Percentiles rank a stretch among this genome's conserved stretches.
These are phyloP conservation scores for Sebastes variabilis DNA, from an alignment of 2,797 vertebrate genomes.

Conservation along the genomic window DNA sequence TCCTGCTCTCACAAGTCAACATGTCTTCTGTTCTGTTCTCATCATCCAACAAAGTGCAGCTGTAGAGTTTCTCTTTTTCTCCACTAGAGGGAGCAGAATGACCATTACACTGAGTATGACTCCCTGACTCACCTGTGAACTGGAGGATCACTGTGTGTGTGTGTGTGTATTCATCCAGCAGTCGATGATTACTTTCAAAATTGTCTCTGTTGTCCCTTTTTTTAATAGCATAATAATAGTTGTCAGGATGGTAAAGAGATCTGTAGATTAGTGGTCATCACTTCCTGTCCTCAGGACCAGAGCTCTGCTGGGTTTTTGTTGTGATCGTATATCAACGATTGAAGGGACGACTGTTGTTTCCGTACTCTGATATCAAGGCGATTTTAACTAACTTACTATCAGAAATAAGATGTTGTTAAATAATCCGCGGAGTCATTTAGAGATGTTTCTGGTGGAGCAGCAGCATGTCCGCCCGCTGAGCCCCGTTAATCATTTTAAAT, in stretches of 20 bases:
- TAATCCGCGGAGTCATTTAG: neutral
- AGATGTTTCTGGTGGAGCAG: too few relatives aligned
- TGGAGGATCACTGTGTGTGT: neutral
- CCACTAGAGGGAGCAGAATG: conserved; percentile 47
- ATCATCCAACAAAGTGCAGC: neutral
- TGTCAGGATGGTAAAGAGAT: neutral
- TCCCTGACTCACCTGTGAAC: neutral
- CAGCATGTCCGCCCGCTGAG: too few relatives aligned
- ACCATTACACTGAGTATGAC: neutral
- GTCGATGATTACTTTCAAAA: too few relatives aligned
- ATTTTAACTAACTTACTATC: neutral
- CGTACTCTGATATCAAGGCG: neutral
- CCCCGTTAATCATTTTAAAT: too few relatives aligned
- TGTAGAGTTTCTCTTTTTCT: neutral
- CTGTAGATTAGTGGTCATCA: neutral
- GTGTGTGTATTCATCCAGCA: too few relatives aligned
- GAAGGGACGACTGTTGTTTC: too few relatives aligned
- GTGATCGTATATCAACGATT: too few relatives aligned
- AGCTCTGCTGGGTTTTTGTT: too few relatives aligned
- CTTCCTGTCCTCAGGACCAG: neutral
- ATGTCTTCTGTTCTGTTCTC: too few relatives aligned
- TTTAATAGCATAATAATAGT: too few relatives aligned
- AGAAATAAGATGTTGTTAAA: neutral
- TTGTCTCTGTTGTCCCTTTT: too few relatives aligned
- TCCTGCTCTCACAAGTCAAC: too few relatives aligned